Percentiles rank a stretch among this genome's conserved stretches.
phyloP scores from a whole-genome alignment of 2,113 vertebrate species.

The Macrotus californicus region DNA sequence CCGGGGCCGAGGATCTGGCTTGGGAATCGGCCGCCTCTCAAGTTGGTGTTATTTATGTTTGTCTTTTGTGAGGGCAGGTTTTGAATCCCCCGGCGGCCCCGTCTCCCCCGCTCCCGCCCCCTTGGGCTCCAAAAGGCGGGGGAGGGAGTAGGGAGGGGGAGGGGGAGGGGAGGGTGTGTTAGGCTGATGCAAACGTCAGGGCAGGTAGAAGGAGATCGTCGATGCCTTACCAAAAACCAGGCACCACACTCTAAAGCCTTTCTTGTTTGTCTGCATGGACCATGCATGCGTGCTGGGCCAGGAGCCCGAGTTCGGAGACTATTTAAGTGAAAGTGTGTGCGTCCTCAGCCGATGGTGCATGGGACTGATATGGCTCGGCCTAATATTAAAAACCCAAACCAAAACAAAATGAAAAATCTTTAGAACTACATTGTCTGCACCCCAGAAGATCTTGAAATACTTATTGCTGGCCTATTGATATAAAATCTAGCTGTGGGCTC shows the following conservation, averaged over 20 bases:
- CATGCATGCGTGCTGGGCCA: conserved; percentile 66
- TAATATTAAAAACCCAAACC: conserved; percentile 1
- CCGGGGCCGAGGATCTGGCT: conserved; percentile 60
- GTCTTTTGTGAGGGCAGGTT: conserved; percentile 73
- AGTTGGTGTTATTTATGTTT: conserved; percentile 75
- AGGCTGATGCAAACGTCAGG: conserved; percentile 20
- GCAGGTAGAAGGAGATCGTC: conserved; percentile 10
- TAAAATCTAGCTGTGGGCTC: conserved; percentile 45
- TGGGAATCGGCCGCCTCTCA: conserved; percentile 67
- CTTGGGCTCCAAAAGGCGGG: conserved; percentile 39
- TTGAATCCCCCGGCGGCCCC: conserved; percentile 60
- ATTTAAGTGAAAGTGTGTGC: conserved; percentile 49
- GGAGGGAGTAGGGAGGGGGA: conserved; percentile 14
- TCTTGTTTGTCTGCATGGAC: conserved; percentile 65
- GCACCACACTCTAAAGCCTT: conserved; percentile 51
- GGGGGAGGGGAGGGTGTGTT: conserved; percentile 28
- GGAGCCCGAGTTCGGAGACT: conserved; percentile 40
- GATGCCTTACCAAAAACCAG: conserved; percentile 7
- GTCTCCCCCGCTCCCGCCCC: conserved; percentile 53
- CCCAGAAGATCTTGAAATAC: conserved; percentile 39
- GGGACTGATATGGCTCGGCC: conserved; percentile 4
- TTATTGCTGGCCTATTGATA: conserved; percentile 15
- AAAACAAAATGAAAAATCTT: conserved; percentile 36
- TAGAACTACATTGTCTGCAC: background rate
- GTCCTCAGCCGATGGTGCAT: conserved; percentile 13